Base-by-base conservation (phyloP, 1,140 invertebrate genomes). In the Drosophila pectinifera region DNA sequence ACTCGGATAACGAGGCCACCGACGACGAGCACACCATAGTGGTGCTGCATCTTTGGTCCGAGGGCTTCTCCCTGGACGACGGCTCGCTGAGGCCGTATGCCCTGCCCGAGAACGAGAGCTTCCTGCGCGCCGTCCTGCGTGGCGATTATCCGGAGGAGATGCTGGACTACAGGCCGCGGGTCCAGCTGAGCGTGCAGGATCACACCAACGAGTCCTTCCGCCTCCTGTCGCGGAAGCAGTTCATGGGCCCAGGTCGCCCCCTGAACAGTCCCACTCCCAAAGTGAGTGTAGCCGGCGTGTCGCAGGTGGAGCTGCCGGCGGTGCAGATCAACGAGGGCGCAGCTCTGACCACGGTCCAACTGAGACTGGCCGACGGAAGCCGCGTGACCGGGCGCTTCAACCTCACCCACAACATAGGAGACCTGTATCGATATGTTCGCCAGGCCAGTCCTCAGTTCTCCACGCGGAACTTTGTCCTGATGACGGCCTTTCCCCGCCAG, bases 31-130 rank as follows among this genome's bases (percentile, higher is more conserved):
- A 83, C 4, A 74, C 58, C 14, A 64, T 78, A 1, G 77, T 88
- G 7, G 68, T 80, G 31, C 34, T 88, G 20, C 84, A 88, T 43
- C 64, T 88, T 2, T 88, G 84, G 84, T 70, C 84, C 14, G 84
- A 88, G 26, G 84, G 84, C 0, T 88, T 88, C 43, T 68, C 84
- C 7, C 36, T 88, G 7, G 80, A 89, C 39, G 69, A 84, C 5
- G 84, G 84, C 20, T 36, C 48, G 0, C 26, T 88, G 16, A 41
- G 85, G 3, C 61, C 24, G 0, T 88, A 88, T 13, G 42, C 79
- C 5, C 20, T 68, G 3, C 84, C 84, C 2, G 85, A 80, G 8
- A 88, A 88, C 20, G 84, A 84, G 1, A 56, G 73, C 0, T 73
- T 89, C 3, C 49, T 88, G 8, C 73, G 67, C 13, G 80, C 76